Base-by-base conservation (phyloP, 1,140 invertebrate species). In the Bombus superbus region DNA sequence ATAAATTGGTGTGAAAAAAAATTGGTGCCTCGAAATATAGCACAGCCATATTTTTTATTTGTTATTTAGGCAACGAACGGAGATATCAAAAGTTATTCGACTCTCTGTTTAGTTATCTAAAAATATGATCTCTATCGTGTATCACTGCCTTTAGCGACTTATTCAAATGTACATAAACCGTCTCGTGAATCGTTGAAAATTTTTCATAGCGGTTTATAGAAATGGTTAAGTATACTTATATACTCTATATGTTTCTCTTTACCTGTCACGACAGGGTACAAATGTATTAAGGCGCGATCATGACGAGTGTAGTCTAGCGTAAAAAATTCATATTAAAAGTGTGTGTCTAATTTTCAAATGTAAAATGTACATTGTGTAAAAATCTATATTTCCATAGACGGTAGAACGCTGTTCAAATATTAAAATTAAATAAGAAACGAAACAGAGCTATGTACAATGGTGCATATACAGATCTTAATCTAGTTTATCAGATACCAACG, bases 401-500 rank as follows among this genome's bases (percentile, higher is more conserved):
- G n/a, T 22, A 32, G 66, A 44, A 74, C n/a, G 53, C 28, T 57
- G 38, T 62, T 77, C 28, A 79, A 25, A 35, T 75, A 86, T 80
- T 71, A 85, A 87, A 64, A 76, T 84, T 85, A 82, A 80, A 85
- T 68, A 76, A 57, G 64, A 62, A 85, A 69, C 28, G 69, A 90
- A 88, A 88, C 40, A 77, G 28, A 62, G 62, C 84, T 90, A 90
- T 90, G 40, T 90, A 90, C 86, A 83, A 75, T 32, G 40, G 68
- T 73, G 76, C 66, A 79, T 44, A 76, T 59, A 62, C 44, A 83
- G 38, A 81, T 88, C 40, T 96, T 95, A 97, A 89, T 97, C 96
- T 89, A 96, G 92, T 92, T 97, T 97, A 91, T 96, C 96, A 40
- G 97, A 96, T 28, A 98, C 97, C 80, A 99, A 96, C 18, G 98